Base-by-base conservation (phyloP, 1,140 invertebrate genomes). In the Magallana gigas region DNA sequence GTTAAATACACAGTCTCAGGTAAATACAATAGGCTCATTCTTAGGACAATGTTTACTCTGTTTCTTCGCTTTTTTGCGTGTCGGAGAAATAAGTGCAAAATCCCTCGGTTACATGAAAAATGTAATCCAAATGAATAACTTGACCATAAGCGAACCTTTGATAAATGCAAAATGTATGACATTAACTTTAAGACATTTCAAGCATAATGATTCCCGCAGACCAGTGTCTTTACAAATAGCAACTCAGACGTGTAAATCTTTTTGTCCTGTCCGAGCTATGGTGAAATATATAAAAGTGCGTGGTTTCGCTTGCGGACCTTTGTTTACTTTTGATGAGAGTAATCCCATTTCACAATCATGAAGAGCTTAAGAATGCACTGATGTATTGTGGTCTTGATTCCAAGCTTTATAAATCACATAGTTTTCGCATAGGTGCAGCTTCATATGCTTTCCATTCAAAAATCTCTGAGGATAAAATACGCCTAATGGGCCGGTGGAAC, bases 381-480 rank as follows among this genome's bases (percentile, higher is more conserved):
- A 48, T 48, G 1, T 88, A 23, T 82, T 14, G 23, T 62, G 84
- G 84, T 12, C 36, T 85, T 16, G 48, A 82, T n/a, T 16, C 16
- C 5, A 11, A 56, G 12, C 57, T 36, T 23, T 64, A 64, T 36
- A 85, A 57, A 57, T 60, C 76, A 18, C 88, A 88, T 80, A 86
- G 71, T 56, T 83, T 86, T 68, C 80, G 85, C 14, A 88, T 86
- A 57, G 84, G 88, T 8, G 85, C 85, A 14, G 84, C 88, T n/a
- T 64, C 85, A 1, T 14, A n/a, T 11, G 56, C 83, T 23, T 60
- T 68, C 11, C 11, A 80, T n/a, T 56, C n/a, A 3, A 83, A 83
- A 9, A 12, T 71, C 4, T 81, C 23, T 14, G 56, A 71, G 23
- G 71, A 85, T 8, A 59, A 88, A 85, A 88, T 88, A 8, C 56